phyloP scores from a whole-genome alignment of 1,140 invertebrate species.

The Lasioglossum albipes region DNA sequence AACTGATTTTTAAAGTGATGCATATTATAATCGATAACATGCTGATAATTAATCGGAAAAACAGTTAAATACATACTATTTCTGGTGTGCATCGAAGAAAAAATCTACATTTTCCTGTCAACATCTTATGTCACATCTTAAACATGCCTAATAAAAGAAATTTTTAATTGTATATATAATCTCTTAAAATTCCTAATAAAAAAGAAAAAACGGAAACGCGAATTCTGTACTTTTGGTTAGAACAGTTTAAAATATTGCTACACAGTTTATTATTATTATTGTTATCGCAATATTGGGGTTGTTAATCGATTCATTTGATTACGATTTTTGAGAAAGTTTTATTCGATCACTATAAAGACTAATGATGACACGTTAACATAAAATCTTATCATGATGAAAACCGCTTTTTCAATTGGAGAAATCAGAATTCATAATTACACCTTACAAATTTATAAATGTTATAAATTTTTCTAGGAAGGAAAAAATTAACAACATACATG shows the following conservation, averaged over 20 bases:
- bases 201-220: not conserved
- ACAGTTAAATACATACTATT: conserved; percentile 49
- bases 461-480: conserved; percentile 72
- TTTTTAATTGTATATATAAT: conserved; percentile 72
- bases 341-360: conserved; percentile 75
- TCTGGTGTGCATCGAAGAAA: conserved; percentile 63
- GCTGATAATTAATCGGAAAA: conserved; percentile 48
- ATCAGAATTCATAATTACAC: conserved; percentile 76
- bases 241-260: not conserved
- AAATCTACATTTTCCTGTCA: conserved; percentile 67
- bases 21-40: conserved; percentile 64
- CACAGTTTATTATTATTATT: not conserved
- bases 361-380: conserved; percentile 76
- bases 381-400: conserved; percentile 72
- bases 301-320: conserved; percentile 12
- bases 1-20: conserved; percentile 61
- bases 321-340: conserved; percentile 70
- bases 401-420: conserved; percentile 65
- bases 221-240: not conserved
- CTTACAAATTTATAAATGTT: conserved; percentile 79
- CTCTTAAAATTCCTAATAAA: conserved; percentile 38
- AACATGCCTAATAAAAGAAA: conserved; percentile 77
- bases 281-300: not conserved
- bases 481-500: conserved; percentile 75
- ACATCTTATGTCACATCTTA: conserved; percentile 76